Percentiles rank a stretch among this genome's conserved stretches.
Conservation (phyloP, 2,113 vertebrate genomes). For the Pavo muticus region DNA sequence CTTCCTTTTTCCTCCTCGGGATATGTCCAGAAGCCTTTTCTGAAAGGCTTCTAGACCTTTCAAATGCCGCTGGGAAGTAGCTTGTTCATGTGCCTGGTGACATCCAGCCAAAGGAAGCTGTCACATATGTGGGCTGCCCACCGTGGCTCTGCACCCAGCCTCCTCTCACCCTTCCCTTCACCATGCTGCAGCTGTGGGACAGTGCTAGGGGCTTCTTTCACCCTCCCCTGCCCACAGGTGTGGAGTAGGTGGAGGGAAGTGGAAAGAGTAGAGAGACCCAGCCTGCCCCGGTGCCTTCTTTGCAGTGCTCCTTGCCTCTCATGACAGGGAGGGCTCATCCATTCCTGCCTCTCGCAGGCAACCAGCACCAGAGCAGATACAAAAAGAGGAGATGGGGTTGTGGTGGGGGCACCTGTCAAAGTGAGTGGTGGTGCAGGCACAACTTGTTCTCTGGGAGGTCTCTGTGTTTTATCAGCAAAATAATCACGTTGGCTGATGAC, state of each 20-base stretch:
- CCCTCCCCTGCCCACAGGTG: background rate
- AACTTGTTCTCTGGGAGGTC: background rate
- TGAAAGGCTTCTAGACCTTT: background rate
- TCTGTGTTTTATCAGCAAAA: background rate
- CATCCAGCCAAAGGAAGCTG: background rate
- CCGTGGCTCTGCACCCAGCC: background rate
- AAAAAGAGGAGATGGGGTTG: background rate
- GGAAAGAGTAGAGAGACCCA: background rate
- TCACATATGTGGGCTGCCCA: accelerated
- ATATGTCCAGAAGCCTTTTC: background rate
- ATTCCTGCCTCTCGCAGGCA: background rate
- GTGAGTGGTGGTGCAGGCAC: background rate
- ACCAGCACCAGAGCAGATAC: background rate
- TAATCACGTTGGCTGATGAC: background rate
- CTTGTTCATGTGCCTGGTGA: background rate
- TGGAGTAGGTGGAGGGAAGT: background rate
- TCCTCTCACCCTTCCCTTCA: background rate
- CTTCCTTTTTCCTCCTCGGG: slow-evolving; percentile 59
- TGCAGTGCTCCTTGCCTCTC: accelerated
- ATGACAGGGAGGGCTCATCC: accelerated
- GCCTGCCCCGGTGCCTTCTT: background rate
- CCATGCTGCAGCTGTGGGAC: background rate
- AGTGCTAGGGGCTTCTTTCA: background rate
- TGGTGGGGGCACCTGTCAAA: background rate
- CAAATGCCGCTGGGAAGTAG: background rate